Evolutionary conservation across 2,113 vertebrate genomes (phyloP).

Genomic region (Urocynchramus pylzowi): DNA sequence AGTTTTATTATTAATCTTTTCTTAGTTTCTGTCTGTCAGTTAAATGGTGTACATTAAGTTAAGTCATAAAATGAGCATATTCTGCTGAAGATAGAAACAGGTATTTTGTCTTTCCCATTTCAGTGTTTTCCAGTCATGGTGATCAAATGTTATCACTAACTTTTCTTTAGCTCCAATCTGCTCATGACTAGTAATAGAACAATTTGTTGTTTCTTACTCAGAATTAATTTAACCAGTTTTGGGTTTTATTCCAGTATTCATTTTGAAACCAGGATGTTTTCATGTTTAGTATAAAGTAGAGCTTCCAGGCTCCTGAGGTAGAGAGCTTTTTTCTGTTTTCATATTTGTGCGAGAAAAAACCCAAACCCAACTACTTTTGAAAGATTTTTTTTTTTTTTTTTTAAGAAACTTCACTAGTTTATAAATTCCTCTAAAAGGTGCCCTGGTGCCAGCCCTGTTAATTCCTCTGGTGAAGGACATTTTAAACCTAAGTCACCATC

Average conservation of each 20-base stretch:
- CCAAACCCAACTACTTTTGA: background rate
- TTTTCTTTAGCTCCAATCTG: background rate
- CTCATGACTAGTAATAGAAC: background rate
- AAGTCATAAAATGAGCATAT: background rate
- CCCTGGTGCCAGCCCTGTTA: background rate
- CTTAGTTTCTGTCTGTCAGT: background rate
- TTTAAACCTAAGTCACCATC: background rate
- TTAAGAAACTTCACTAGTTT: background rate
- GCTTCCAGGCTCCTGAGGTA: background rate
- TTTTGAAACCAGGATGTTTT: background rate
- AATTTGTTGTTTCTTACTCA: background rate
- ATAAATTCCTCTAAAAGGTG: background rate
- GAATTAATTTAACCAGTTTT: background rate
- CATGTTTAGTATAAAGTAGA: background rate
- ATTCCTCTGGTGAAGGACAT: background rate
- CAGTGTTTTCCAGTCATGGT: background rate
- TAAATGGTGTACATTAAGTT: background rate
- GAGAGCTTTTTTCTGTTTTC: background rate
- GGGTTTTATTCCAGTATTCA: background rate
- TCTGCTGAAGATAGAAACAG: background rate
- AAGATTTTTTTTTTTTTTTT: background rate
- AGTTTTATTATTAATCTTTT: background rate
- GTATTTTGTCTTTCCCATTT: background rate
- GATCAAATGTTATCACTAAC: background rate
- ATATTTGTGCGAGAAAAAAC: background rate